A percentile compares a stretch with the other conserved stretches of the same genome.
phyloP scores from a whole-genome alignment of 1,140 invertebrate genomes.

The Megalopta genalis region DNA sequence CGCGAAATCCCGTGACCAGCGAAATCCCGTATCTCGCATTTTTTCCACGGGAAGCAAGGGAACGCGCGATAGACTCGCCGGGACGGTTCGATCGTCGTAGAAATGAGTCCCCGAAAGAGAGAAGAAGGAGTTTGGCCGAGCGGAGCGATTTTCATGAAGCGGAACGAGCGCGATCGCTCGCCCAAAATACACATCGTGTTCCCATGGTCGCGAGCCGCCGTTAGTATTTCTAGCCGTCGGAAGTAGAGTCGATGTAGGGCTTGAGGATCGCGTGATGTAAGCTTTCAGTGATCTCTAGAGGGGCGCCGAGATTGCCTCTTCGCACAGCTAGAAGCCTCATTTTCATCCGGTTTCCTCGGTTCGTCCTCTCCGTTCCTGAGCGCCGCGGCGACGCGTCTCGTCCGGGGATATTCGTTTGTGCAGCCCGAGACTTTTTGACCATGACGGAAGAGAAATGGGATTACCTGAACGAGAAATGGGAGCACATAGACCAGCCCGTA shows the following conservation, averaged over 20 bases:
- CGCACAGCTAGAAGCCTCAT: conserved; percentile 19
- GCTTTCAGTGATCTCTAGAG: conserved; percentile 59
- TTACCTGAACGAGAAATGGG: conserved; percentile 73
- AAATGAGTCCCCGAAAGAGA: too few species aligned
- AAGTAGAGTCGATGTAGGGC: conserved; percentile 39
- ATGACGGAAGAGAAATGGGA: conserved; percentile 68
- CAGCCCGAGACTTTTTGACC: conserved; percentile 9
- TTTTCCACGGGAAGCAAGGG: too few species aligned
- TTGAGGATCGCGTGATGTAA: conserved; percentile 56
- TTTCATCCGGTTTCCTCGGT: not conserved
- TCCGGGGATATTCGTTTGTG: not conserved
- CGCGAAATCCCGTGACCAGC: too few species aligned
- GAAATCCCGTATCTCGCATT: too few species aligned
- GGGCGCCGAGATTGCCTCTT: conserved; percentile 39
- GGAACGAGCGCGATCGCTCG: conserved; percentile 7
- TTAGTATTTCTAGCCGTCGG: conserved; percentile 53
- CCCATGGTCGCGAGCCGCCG: conserved; percentile 17
- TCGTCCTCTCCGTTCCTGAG: not conserved
- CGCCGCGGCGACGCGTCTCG: not conserved
- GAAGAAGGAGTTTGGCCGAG: too few species aligned
- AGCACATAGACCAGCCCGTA: conserved; percentile 71
- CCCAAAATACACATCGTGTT: conserved; percentile 39
- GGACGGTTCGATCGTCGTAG: not conserved
- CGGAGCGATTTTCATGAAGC: not conserved
- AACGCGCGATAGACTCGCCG: too few species aligned